These are phyloP conservation scores for Acanthoscelides obtectus DNA, from an alignment of 2,888 invertebrate species.

Conservation along the genomic window DNA sequence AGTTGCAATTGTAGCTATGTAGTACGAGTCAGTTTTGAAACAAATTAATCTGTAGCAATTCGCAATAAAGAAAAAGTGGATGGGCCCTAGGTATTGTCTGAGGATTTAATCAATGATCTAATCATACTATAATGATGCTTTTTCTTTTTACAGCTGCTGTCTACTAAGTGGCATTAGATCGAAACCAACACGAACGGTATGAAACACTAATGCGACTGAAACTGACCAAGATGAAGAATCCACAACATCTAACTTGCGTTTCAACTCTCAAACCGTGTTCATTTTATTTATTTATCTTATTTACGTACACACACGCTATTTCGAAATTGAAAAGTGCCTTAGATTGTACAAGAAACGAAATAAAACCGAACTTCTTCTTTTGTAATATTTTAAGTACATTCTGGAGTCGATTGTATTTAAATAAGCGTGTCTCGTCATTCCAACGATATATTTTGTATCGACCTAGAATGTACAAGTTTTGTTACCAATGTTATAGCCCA, in stretches of 20 bases:
- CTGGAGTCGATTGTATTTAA: neutral
- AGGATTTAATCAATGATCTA: neutral
- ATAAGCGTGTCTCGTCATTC: neutral
- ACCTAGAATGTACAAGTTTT: neutral
- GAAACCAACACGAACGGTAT: constrained; percentile 19
- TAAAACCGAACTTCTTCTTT: constrained; percentile 1
- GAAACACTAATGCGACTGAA: constrained; percentile 20
- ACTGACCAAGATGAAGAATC: constrained; percentile 16
- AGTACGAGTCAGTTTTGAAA: too few relatives aligned
- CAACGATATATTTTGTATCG: neutral
- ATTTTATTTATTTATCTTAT: constrained; percentile 25
- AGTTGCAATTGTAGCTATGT: too few relatives aligned
- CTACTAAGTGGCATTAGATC: constrained; percentile 34
- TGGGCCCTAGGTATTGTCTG: neutral
- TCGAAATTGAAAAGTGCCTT: constrained; percentile 31
- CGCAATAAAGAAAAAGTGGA: too few relatives aligned
- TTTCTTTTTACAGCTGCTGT: constrained; percentile 40
- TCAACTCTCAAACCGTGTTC: constrained; percentile 31
- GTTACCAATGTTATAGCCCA: neutral
- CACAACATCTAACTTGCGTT: constrained; percentile 29
- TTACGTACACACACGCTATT: constrained; percentile 11
- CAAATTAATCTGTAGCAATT: too few relatives aligned
- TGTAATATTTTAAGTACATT: neutral
- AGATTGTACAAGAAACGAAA: constrained; percentile 34
- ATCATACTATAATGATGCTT: neutral